phyloP scores from a whole-genome alignment of 1,140 invertebrate genomes.

The Cecropterus lyciades region DNA sequence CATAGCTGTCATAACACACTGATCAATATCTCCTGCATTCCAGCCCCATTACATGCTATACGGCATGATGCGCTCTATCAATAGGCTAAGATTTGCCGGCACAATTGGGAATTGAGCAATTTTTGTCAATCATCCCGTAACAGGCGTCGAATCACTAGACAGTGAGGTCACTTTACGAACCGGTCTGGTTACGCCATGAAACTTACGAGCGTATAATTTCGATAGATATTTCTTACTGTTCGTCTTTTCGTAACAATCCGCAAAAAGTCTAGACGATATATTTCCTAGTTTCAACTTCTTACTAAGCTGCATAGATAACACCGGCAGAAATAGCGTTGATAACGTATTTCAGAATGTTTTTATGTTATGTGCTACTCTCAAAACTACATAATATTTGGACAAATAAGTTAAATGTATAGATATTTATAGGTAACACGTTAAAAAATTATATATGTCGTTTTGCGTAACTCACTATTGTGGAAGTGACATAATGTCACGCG shows the following conservation, averaged over 20 bases:
- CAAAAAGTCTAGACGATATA: not conserved
- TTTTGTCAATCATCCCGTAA: conserved; percentile 39
- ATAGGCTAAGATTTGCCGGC: not conserved
- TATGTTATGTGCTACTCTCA: too few relatives aligned
- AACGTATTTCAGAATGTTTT: too few relatives aligned
- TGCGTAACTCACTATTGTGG: too few relatives aligned
- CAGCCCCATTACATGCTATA: conserved; percentile 19
- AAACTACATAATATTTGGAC: too few relatives aligned
- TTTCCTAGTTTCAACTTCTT: not conserved
- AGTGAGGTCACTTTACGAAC: conserved; percentile 69
- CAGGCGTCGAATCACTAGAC: conserved; percentile 57
- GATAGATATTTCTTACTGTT: conserved; percentile 8
- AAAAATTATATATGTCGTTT: too few relatives aligned
- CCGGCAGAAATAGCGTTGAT: not conserved
- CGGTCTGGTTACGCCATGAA: conserved; percentile 43
- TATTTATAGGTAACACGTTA: too few relatives aligned
- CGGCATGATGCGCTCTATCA: not conserved
- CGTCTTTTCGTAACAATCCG: conserved; percentile 4
- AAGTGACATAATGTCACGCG: too few relatives aligned
- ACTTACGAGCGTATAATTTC: conserved; percentile 12
- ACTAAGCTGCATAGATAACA: not conserved
- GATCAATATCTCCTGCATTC: conserved; percentile 27
- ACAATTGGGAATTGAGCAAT: conserved; percentile 29
- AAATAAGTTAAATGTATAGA: too few relatives aligned
- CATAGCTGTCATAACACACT: conserved; percentile 35